A percentile compares a stretch with the other conserved stretches of the same genome.
Evolutionary conservation across 2,797 vertebrate species (phyloP).

Genomic region (Halcyon chelicuti): DNA sequence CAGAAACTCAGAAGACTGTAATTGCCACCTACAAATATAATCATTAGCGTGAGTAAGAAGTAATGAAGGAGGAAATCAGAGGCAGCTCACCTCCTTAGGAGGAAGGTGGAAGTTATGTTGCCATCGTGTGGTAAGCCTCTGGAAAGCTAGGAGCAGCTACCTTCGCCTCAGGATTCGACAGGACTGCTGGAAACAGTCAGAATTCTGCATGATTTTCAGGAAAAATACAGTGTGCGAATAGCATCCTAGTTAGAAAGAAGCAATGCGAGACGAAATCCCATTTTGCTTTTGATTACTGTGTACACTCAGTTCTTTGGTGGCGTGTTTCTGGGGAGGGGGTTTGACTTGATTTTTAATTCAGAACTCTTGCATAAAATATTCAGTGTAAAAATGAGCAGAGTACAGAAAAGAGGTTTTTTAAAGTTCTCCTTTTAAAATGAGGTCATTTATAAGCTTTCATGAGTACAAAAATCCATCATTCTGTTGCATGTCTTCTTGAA

Average conservation of each 20-base stretch:
- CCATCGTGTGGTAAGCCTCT: conserved; percentile 44
- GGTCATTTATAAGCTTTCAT: conserved; percentile 40
- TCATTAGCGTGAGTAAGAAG: background rate
- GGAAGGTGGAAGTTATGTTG: background rate
- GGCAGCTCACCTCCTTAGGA: background rate
- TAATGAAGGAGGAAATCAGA: conserved; percentile 12
- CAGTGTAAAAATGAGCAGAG: conserved; percentile 14
- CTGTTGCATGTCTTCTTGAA: background rate
- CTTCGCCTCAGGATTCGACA: background rate
- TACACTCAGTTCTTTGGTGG: background rate
- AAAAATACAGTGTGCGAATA: background rate
- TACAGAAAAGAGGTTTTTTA: background rate
- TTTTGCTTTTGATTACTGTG: conserved; percentile 15
- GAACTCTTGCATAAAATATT: conserved; percentile 33
- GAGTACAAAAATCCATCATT: conserved; percentile 30
- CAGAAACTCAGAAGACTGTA: conserved; percentile 14
- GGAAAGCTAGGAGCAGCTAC: background rate
- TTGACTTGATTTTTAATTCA: conserved; percentile 41
- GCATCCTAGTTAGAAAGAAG: conserved; percentile 5
- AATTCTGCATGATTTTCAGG: conserved; percentile 3
- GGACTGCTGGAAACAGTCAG: background rate
- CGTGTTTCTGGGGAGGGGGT: background rate
- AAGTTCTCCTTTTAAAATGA: conserved; percentile 41
- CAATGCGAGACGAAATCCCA: background rate
- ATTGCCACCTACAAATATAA: conserved; percentile 51